phyloP scores from a whole-genome alignment of 30 jellyfish, hydroid and myxozoan species.

The Clytia hemisphaerica region DNA sequence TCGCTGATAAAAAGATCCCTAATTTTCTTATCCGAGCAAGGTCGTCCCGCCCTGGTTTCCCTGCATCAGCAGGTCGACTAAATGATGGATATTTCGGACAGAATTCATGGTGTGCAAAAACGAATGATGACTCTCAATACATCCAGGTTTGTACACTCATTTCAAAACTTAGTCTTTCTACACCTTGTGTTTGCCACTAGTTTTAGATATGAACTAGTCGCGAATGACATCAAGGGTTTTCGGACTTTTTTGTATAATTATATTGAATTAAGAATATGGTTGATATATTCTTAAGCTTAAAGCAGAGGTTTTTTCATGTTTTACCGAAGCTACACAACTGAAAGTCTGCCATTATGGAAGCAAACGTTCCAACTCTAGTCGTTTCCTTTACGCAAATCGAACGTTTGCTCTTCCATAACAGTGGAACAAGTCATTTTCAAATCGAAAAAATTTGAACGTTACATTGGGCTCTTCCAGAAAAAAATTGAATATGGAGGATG shows the following conservation, averaged over 20 bases:
- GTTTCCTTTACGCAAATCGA: too few relatives aligned
- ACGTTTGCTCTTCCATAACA: too few relatives aligned
- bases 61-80: slow-evolving; percentile 55
- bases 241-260: too few relatives aligned
- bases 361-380: too few relatives aligned
- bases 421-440: too few relatives aligned
- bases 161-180: not conserved
- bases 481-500: too few relatives aligned
- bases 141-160: slow-evolving; percentile 41
- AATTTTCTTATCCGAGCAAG: slow-evolving; percentile 68
- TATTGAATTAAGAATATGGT: too few relatives aligned
- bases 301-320: not conserved
- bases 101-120: slow-evolving; percentile 80
- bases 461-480: too few relatives aligned
- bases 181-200: not conserved
- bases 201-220: not conserved
- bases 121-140: slow-evolving; percentile 49
- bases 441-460: too few relatives aligned
- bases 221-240: not conserved
- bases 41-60: slow-evolving; percentile 34
- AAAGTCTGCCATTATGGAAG: too few relatives aligned
- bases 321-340: not conserved
- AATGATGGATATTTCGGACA: slow-evolving; percentile 48
- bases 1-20: slow-evolving; percentile 29
- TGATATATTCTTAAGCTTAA: too few relatives aligned